phyloP scores from a whole-genome alignment of 23 tunicate species.

The Styela clava region DNA sequence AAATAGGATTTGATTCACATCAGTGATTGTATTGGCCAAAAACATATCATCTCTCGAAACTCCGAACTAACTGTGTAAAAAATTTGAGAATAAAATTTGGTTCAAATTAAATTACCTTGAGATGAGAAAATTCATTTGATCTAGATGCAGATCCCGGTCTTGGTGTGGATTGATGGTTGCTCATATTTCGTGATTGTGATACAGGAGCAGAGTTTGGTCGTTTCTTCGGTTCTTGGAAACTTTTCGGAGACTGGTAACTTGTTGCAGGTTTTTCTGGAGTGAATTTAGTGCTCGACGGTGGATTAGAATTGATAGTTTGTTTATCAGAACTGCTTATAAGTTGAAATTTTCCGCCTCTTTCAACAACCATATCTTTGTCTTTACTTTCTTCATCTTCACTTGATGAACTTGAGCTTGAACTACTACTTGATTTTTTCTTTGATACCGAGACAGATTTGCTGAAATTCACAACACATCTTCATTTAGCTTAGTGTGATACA shows the following conservation, averaged over 20 bases:
- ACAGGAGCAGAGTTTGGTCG: slow-evolving; percentile 18
- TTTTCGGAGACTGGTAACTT: not conserved
- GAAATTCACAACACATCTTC: no score
- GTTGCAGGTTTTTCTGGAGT: not conserved
- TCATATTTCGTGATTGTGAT: not conserved
- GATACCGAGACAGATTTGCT: not conserved
- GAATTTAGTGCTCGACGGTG: not conserved
- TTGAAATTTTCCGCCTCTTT: slow-evolving; percentile 10
- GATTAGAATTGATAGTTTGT: not conserved
- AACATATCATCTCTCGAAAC: no score
- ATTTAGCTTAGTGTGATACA: no score
- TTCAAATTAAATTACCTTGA: slow-evolving; percentile 31
- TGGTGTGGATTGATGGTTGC: not conserved
- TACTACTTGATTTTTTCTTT: not conserved
- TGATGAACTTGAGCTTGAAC: slow-evolving; percentile 1
- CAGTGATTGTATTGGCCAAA: no score
- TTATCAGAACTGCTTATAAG: not conserved
- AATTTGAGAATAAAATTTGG: no score
- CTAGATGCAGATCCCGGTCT: slow-evolving; percentile 28
- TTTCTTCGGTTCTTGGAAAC: not conserved
- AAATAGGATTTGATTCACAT: no score
- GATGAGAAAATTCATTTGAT: slow-evolving; percentile 7
- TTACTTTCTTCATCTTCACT: not conserved
- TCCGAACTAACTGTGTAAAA: no score
- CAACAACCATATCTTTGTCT: not conserved